phyloP scores from a whole-genome alignment of 2,113 vertebrate species.

The Abramis brama region DNA sequence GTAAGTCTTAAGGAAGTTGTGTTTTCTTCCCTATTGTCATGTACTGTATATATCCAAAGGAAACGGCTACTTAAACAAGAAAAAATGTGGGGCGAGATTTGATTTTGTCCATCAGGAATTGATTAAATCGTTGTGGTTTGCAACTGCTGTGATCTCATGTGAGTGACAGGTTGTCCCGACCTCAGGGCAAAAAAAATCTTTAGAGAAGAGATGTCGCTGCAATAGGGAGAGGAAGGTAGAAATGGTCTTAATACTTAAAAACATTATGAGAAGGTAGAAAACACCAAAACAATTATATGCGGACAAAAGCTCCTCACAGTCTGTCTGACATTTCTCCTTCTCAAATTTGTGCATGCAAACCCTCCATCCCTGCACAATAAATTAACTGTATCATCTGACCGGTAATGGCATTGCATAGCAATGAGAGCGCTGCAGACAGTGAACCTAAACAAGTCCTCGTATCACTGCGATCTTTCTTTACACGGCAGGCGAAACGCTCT shows the following conservation, averaged over 20 bases:
- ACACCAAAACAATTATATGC: neutral
- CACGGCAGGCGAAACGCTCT: slow-evolving; percentile 19
- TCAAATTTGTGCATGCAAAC: neutral
- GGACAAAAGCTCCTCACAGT: neutral
- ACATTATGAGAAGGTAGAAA: neutral
- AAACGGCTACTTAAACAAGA: too few species aligned
- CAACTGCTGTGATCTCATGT: too few species aligned
- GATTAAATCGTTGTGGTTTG: too few species aligned
- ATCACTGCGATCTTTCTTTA: slow-evolving; percentile 23
- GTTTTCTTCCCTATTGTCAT: too few species aligned
- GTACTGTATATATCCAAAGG: too few species aligned
- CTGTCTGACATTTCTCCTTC: neutral
- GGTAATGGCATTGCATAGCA: slow-evolving; percentile 28
- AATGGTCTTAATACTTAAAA: too few species aligned
- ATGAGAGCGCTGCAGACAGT: slow-evolving; percentile 18
- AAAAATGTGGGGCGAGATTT: too few species aligned
- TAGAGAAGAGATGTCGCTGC: too few species aligned
- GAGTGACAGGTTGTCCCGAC: too few species aligned
- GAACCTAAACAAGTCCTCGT: slow-evolving; percentile 33
- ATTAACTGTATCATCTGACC: slow-evolving; percentile 35
- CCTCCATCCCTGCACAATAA: neutral
- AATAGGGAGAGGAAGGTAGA: neutral
- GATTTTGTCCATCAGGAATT: too few species aligned
- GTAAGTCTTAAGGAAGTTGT: too few species aligned
- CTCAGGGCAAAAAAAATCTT: too few species aligned